phyloP scores from a whole-genome alignment of 2,113 vertebrate species.

The Podiceps cristatus region DNA sequence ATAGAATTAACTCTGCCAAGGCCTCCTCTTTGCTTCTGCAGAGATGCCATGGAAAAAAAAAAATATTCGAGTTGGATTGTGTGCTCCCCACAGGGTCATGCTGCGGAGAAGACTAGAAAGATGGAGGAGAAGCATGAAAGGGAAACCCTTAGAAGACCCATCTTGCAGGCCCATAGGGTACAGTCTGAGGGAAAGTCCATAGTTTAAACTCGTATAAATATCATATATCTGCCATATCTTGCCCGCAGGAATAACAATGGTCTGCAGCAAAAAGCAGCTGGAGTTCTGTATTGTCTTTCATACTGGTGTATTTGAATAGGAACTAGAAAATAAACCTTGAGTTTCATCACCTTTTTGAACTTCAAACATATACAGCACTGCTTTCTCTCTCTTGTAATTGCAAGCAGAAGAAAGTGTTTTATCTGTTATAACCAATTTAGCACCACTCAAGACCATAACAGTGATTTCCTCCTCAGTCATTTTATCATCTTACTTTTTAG shows the following conservation, averaged over 20 bases:
- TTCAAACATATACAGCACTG: neutral
- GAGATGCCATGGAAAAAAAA: neutral
- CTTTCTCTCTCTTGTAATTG: neutral
- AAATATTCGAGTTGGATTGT: neutral
- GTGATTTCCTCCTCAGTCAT: neutral
- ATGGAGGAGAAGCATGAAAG: neutral
- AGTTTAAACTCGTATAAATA: constrained; percentile 11
- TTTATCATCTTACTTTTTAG: neutral
- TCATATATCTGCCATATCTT: neutral
- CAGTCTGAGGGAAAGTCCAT: neutral
- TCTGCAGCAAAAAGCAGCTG: neutral
- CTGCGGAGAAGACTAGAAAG: neutral
- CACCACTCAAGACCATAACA: neutral
- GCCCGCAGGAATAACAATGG: neutral
- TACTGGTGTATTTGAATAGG: neutral
- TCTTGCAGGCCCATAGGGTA: neutral
- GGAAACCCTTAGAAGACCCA: neutral
- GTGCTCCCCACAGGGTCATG: neutral
- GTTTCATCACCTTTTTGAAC: neutral
- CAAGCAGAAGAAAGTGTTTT: neutral
- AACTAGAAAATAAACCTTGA: constrained; percentile 8
- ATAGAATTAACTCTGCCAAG: constrained; percentile 63
- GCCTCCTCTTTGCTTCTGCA: constrained; percentile 22
- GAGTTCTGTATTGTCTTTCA: neutral
- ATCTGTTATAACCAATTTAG: neutral